Percentiles rank a stretch among this genome's conserved stretches.
Conservation (phyloP, 2,797 vertebrate genomes). For the Tadarida brasiliensis region DNA sequence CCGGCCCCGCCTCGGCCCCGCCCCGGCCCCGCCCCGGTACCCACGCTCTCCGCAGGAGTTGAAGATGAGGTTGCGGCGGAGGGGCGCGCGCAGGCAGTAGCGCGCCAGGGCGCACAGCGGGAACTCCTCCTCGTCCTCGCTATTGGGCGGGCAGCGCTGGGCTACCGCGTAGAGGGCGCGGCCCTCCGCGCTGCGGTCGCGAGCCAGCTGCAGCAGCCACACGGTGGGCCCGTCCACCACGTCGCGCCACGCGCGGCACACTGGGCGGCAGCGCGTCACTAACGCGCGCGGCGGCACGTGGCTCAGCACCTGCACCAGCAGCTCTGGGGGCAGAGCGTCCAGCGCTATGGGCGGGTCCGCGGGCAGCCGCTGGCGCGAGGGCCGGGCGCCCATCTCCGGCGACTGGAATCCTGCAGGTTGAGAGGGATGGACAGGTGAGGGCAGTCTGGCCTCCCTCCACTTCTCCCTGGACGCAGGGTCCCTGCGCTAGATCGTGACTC, state of each 20-base stretch:
- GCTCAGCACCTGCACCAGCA: slow-evolving; percentile 80
- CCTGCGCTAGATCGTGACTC: background rate
- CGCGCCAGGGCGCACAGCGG: slow-evolving; percentile 71
- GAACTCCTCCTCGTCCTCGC: slow-evolving; percentile 39
- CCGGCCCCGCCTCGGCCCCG: background rate
- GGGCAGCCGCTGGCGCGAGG: background rate
- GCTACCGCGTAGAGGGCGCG: slow-evolving; percentile 38
- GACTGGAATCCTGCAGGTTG: slow-evolving; percentile 3
- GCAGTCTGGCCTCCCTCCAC: background rate
- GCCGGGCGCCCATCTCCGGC: slow-evolving; percentile 46
- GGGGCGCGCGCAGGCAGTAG: slow-evolving; percentile 59
- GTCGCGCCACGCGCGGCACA: slow-evolving; percentile 80
- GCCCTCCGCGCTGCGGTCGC: slow-evolving; percentile 41
- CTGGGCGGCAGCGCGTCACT: slow-evolving; percentile 71
- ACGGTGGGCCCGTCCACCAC: slow-evolving; percentile 77
- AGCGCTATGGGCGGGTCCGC: slow-evolving; percentile 15
- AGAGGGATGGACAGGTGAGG: background rate
- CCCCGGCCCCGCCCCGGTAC: background rate
- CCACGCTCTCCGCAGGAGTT: slow-evolving; percentile 80
- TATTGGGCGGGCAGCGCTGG: slow-evolving; percentile 11
- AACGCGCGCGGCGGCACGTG: slow-evolving; percentile 69
- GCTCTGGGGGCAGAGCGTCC: slow-evolving; percentile 77
- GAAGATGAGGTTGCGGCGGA: slow-evolving; percentile 78
- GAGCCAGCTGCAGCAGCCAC: slow-evolving; percentile 78
- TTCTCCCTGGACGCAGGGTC: background rate